Conservation (phyloP, 1,140 invertebrate genomes). For the Drosophila gunungcola region DNA sequence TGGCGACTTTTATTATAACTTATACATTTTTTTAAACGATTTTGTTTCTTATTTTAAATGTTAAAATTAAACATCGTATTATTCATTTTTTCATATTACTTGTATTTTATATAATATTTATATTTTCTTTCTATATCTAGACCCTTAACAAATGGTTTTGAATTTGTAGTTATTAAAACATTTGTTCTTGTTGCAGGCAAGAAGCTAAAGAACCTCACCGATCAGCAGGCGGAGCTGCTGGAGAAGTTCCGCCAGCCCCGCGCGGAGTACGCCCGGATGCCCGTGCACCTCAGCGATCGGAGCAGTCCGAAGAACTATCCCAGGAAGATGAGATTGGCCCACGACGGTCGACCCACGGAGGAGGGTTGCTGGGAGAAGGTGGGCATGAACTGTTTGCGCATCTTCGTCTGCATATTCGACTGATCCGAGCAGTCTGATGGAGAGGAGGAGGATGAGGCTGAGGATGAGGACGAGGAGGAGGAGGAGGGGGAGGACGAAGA, state of each 20-base stretch:
- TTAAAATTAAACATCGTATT: too few species aligned
- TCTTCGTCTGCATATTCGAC: constrained; percentile 84
- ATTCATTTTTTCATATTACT: too few species aligned
- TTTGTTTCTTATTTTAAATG: too few species aligned
- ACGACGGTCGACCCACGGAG: constrained; percentile 62
- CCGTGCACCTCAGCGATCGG: constrained; percentile 81
- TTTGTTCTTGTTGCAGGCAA: constrained; percentile 54
- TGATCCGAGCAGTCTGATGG: constrained; percentile 56
- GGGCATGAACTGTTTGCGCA: constrained; percentile 78
- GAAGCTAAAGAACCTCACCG: constrained; percentile 79
- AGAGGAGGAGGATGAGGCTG: constrained; percentile 29
- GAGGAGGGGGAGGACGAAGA: constrained; percentile 7
- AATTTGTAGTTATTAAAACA: too few species aligned
- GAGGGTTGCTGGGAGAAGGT: constrained; percentile 80
- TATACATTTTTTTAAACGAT: too few species aligned
- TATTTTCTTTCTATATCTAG: too few species aligned
- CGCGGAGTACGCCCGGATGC: constrained; percentile 81
- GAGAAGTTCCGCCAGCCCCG: constrained; percentile 80
- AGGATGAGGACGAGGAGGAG: constrained; percentile 5
- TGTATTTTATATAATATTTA: too few species aligned
- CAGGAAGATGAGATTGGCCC: constrained; percentile 79
- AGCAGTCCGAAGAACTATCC: constrained; percentile 83
- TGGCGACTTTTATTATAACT: too few species aligned
- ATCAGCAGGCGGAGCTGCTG: constrained; percentile 76
- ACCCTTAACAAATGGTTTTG: too few species aligned